These are phyloP conservation scores for Paedocypris micromegethes DNA, from an alignment of 2,797 vertebrate genomes.

Conservation along the genomic window DNA sequence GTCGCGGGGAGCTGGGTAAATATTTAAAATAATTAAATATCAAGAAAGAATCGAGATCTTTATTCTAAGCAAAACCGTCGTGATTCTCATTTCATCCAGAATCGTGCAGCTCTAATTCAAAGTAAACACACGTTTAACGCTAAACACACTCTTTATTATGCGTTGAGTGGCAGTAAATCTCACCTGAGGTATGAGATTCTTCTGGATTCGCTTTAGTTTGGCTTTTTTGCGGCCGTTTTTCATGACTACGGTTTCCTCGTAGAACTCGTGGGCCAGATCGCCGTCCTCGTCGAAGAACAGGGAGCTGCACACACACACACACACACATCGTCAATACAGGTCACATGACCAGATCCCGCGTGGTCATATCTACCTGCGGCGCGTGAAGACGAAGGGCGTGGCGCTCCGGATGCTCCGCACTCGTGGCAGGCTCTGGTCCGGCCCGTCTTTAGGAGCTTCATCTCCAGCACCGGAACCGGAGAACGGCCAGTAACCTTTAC, in stretches of 20 bases:
- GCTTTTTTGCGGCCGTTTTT: slow-evolving; percentile 93
- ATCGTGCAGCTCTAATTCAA: background rate
- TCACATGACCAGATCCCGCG: background rate
- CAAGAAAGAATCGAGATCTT: too few relatives aligned
- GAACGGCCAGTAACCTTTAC: slow-evolving; percentile 90
- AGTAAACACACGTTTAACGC: too few relatives aligned
- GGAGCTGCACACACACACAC: slow-evolving; percentile 66
- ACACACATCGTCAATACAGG: background rate
- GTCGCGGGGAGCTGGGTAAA: too few relatives aligned
- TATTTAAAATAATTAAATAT: too few relatives aligned
- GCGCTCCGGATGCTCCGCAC: slow-evolving; percentile 71
- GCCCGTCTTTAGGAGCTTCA: slow-evolving; percentile 71
- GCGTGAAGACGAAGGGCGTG: slow-evolving; percentile 89
- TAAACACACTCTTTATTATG: too few relatives aligned
- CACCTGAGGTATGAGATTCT: slow-evolving; percentile 97
- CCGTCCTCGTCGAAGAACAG: slow-evolving; percentile 96
- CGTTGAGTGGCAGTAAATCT: background rate
- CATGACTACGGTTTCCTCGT: slow-evolving; percentile 91
- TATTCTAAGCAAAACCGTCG: too few relatives aligned
- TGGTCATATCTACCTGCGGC: slow-evolving; percentile 76
- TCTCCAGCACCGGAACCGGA: slow-evolving; percentile 72
- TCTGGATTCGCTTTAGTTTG: slow-evolving; percentile 93
- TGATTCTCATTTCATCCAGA: background rate
- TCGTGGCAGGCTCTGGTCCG: slow-evolving; percentile 78
- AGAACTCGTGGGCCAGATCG: slow-evolving; percentile 95